Conservation (phyloP, 2,113 vertebrate genomes). For the Probosciger aterrimus region DNA sequence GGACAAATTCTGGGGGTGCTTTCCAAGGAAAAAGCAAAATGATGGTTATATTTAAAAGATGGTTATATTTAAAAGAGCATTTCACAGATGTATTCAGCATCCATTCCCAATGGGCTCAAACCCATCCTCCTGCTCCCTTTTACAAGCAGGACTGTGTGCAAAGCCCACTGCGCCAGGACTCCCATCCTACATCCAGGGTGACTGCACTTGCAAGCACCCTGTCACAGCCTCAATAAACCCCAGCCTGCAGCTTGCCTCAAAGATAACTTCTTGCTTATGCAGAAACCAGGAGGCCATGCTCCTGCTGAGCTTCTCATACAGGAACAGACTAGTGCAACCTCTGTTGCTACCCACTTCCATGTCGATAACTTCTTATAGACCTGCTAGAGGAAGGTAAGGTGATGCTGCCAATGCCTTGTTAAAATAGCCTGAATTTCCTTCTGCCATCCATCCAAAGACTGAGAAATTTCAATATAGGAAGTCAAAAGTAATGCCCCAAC, state of each 20-base stretch:
- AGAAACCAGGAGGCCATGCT: neutral
- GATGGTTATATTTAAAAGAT: rapidly evolving
- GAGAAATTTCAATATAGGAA: neutral
- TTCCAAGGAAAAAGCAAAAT: neutral
- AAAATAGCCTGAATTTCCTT: neutral
- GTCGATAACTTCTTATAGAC: neutral
- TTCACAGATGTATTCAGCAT: neutral
- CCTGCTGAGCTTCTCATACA: neutral
- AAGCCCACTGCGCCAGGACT: rapidly evolving
- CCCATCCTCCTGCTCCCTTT: neutral
- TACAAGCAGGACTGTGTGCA: neutral
- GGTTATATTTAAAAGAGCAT: neutral
- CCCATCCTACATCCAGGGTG: neutral
- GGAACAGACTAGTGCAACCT: too few relatives aligned
- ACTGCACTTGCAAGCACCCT: neutral
- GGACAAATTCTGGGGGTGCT: neutral
- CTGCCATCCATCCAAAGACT: neutral
- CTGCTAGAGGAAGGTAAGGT: neutral
- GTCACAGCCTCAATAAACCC: neutral
- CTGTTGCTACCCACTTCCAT: neutral
- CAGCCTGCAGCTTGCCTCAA: neutral
- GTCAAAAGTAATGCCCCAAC: neutral
- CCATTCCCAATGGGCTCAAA: rapidly evolving
- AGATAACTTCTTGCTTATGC: neutral
- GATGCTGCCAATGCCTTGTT: neutral